Evolutionary conservation across 2,113 vertebrate species (phyloP).

Genomic region (Phainopepla nitens): DNA sequence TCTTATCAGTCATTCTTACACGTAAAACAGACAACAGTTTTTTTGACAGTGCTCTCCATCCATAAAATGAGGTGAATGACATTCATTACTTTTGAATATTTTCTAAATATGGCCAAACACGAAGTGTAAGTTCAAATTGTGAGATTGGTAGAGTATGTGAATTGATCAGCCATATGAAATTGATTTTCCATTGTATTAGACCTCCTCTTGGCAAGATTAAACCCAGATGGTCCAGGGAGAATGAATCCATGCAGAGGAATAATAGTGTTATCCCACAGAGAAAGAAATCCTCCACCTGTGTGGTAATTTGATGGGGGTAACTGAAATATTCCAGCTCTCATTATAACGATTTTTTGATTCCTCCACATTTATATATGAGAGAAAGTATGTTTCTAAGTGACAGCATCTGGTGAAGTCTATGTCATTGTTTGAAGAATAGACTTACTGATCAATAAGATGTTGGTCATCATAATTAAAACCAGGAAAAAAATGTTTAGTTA

Average conservation of each 20-base stretch:
- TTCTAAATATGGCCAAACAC: background rate
- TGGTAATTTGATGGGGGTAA: background rate
- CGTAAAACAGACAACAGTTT: background rate
- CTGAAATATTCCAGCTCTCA: background rate
- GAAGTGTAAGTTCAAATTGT: background rate
- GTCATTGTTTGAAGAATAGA: background rate
- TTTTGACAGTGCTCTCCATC: background rate
- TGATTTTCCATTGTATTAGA: constrained; percentile 5
- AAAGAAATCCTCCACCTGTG: background rate
- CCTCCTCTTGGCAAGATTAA: constrained; percentile 25
- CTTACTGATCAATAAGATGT: background rate
- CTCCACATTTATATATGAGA: background rate
- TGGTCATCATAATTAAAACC: background rate
- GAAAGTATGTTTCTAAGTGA: background rate
- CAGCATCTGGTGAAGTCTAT: background rate
- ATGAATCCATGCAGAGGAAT: background rate
- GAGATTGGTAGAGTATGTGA: background rate
- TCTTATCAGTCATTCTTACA: background rate
- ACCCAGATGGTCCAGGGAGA: constrained; percentile 11
- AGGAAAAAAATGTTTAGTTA: background rate
- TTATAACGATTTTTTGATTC: background rate
- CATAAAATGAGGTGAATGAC: background rate
- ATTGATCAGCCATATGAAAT: background rate
- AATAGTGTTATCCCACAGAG: background rate
- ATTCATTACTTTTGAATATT: background rate